Conservation (phyloP, 2,113 vertebrate species). For the Fulica atra region DNA sequence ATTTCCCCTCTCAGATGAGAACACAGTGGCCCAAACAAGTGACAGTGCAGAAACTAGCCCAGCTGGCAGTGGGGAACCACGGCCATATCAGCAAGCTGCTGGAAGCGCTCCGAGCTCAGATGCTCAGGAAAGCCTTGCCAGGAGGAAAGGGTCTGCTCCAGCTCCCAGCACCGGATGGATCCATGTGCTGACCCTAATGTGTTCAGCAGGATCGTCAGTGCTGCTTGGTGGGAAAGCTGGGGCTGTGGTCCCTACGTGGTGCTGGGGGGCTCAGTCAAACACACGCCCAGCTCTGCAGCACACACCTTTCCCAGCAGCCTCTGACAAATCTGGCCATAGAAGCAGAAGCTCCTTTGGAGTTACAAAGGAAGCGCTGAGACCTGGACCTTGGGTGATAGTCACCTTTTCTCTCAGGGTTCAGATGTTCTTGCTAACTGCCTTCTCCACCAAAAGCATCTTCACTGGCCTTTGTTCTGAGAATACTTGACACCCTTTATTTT, state of each 20-base stretch:
- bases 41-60: background rate
- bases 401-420: background rate
- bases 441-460: fast-evolving
- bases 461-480: background rate
- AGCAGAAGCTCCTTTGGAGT: background rate
- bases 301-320: background rate
- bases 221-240: background rate
- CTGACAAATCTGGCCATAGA: background rate
- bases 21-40: background rate
- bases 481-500: background rate
- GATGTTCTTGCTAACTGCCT: background rate
- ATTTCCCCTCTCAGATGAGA: background rate
- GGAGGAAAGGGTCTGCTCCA: background rate
- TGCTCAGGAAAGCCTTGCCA: background rate
- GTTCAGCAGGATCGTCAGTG: background rate
- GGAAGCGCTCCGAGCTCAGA: background rate
- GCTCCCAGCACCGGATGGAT: fast-evolving
- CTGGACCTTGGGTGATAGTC: background rate
- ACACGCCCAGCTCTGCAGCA: background rate
- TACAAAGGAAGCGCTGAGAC: background rate
- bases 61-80: background rate
- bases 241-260: background rate
- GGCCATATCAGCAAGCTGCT: fast-evolving
- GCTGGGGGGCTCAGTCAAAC: fast-evolving
- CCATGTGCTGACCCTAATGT: background rate